These are phyloP conservation scores for Ypsolopha scabrella DNA, from an alignment of 2,888 invertebrate genomes.

Conservation along the genomic window DNA sequence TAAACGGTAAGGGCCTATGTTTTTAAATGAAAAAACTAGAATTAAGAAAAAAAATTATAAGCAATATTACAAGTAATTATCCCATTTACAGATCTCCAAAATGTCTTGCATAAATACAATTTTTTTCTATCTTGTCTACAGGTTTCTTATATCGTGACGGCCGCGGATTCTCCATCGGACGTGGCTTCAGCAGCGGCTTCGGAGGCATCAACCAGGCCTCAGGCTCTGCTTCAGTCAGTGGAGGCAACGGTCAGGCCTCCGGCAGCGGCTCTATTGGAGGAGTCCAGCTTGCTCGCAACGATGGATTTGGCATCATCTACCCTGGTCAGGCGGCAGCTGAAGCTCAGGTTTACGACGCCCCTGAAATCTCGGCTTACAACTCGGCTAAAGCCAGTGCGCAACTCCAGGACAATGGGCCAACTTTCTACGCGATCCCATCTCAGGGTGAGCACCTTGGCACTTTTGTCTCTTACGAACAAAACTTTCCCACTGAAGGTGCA, in stretches of 20 bases:
- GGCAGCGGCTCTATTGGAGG: conserved; percentile 22
- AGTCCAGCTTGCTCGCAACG: conserved; percentile 23
- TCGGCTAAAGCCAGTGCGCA: background rate
- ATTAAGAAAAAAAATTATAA: no score
- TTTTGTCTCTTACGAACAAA: conserved; percentile 46
- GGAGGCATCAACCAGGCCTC: conserved; percentile 30
- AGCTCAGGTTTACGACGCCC: conserved; percentile 26
- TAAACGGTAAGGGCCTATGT: conserved; percentile 37
- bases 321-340: conserved; percentile 28
- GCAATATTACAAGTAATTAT: no score
- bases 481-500: conserved; percentile 21
- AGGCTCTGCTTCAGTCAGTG: conserved; percentile 30
- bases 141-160: conserved; percentile 43
- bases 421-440: conserved; percentile 37
- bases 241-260: conserved; percentile 28
- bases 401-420: conserved; percentile 16
- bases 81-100: no score
- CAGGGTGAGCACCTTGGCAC: conserved; percentile 25
- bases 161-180: conserved; percentile 38
- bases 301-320: conserved; percentile 22
- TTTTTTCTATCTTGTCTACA: conserved; percentile 13
- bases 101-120: no score
- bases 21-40: no score
- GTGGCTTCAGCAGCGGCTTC: conserved; percentile 31
- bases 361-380: conserved; percentile 16